phyloP scores from a whole-genome alignment of 2,797 vertebrate genomes.

The Falco berigora region DNA sequence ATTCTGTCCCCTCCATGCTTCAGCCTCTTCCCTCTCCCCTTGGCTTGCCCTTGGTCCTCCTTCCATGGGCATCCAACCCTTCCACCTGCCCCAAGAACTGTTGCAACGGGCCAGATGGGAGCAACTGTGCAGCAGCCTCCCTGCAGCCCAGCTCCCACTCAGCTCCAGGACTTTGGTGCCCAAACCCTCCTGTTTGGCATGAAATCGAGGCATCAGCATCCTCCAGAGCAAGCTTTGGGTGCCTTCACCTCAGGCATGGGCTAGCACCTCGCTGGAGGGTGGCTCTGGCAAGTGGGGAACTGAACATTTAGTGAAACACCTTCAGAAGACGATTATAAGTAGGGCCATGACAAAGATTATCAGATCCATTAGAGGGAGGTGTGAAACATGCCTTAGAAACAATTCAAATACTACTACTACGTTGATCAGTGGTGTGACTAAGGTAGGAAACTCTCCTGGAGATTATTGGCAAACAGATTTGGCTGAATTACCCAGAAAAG shows the following conservation, averaged over 20 bases:
- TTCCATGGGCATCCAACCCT: neutral
- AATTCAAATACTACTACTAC: no score
- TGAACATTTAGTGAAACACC: no score
- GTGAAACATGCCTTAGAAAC: no score
- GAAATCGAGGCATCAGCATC: neutral
- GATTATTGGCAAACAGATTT: no score
- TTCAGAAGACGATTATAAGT: no score
- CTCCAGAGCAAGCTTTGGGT: rapidly evolving
- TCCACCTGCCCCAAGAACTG: neutral
- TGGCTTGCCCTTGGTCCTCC: neutral
- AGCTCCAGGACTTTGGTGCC: neutral
- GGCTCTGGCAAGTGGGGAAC: neutral
- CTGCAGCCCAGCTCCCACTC: neutral
- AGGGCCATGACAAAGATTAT: no score
- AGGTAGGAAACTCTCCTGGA: no score
- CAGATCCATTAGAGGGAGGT: no score
- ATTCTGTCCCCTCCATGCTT: neutral
- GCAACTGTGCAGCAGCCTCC: neutral
- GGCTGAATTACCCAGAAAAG: no score
- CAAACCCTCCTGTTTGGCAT: neutral
- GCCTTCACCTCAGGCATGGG: rapidly evolving
- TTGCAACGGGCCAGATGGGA: rapidly evolving
- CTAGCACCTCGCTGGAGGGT: neutral
- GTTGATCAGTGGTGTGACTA: no score
- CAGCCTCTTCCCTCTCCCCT: neutral